Evolutionary conservation across 2,113 vertebrate genomes (phyloP).

Genomic region (Plotosus lineatus): DNA sequence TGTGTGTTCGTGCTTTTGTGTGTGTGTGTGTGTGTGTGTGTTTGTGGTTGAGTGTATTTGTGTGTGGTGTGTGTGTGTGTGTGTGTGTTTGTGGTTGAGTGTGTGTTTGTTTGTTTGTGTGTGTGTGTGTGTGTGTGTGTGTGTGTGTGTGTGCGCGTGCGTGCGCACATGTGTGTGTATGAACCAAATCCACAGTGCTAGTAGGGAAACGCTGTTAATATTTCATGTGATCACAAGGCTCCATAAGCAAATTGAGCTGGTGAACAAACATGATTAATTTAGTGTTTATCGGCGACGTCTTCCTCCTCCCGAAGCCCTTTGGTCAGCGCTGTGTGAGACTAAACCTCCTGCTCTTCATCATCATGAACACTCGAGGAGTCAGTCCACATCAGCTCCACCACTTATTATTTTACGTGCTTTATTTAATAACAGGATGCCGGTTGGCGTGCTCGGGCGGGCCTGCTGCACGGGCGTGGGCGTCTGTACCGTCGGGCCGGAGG

Average conservation of each 20-base stretch:
- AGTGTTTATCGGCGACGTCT: constrained; percentile 70
- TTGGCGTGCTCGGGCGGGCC: background rate
- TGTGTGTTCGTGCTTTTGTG: background rate
- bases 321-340: constrained; percentile 70
- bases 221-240: constrained; percentile 91
- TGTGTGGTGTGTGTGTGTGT: background rate
- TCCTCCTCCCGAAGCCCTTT: constrained; percentile 65
- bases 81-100: background rate
- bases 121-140: background rate
- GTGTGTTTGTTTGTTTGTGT: no score
- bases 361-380: constrained; percentile 58
- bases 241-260: constrained; percentile 91
- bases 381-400: background rate
- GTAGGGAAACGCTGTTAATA: constrained; percentile 84
- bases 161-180: constrained; percentile 21
- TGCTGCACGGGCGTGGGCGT: background rate
- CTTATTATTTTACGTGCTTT: constrained; percentile 30
- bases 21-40: background rate
- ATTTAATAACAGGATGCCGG: constrained; percentile 33
- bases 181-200: constrained; percentile 76
- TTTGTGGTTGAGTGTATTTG: background rate
- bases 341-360: constrained; percentile 72
- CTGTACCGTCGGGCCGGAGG: background rate
- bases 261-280: constrained; percentile 95
- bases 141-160: background rate